Evolutionary conservation across 2,888 invertebrate species (phyloP), one percentile per base, ranked within the genome.

Genomic region (Labia minor): DNA sequence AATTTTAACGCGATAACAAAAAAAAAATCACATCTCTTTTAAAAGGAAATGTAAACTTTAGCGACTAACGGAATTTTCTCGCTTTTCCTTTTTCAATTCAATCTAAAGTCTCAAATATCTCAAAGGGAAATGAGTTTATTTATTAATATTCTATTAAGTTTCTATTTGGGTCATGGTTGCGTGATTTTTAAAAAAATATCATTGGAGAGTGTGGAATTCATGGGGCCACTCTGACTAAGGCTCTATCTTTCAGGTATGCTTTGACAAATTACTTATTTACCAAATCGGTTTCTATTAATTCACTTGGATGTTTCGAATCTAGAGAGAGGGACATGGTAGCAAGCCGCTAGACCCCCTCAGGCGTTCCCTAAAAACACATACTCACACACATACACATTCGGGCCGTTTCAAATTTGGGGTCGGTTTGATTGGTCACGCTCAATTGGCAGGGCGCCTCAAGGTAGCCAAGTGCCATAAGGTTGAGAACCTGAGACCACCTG

Each of bases 251-350:
- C 16, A 49, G n/a, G n/a, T 16, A 49, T 16, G 16, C 49, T 49
- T 49, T 49, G 49, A 49, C 49, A 49, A 49, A 49, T 49, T 49
- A 49, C 49, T 49, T 49, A 49, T 49, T 49, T 49, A 49, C 49
- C 49, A 49, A 49, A 49, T 49, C n/a, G 49, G 49, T 49, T 49
- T 3, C 49, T 49, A 49, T 49, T 49, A 49, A 49, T 49, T 49
- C 49, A 16, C 49, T 16, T 49, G 49, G 14, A 2, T 49, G 49
- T 49, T 49, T n/a, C n/a, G 49, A 49, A 16, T 16, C 49, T 14
- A 26, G 8, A 26, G 26, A 26, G 26, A 26, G 26, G 49, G n/a
- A 49, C 49, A 49, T 49, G 49, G 49, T 49, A 49, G 49, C 49
- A 11, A 16, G 49, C n/a, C 49, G 49, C 49, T 16, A 14, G 49